A percentile compares a stretch with the other conserved stretches of the same genome.
phyloP scores from a whole-genome alignment of 1,140 invertebrate genomes.

The Phymastichus coffea region DNA sequence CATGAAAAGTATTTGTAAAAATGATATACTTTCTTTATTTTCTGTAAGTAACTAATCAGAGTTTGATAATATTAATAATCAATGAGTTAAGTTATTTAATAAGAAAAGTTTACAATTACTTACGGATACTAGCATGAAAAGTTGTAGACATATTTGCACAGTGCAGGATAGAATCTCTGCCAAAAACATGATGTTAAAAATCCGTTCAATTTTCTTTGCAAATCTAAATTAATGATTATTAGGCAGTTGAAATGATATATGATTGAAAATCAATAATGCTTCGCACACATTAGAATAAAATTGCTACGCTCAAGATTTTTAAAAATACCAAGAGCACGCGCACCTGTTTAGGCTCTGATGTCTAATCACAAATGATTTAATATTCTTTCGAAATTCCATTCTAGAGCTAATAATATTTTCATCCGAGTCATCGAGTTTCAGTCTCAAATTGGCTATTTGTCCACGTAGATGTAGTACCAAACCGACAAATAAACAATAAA shows the following conservation, averaged over 20 bases:
- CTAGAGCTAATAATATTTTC: too few species aligned
- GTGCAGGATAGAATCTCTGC: conserved; percentile 8
- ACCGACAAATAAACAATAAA: conserved; percentile 11
- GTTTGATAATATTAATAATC: neutral
- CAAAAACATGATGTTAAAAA: conserved; percentile 18
- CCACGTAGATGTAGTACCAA: conserved; percentile 11
- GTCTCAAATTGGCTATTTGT: conserved; percentile 10
- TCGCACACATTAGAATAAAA: neutral
- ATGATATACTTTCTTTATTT: neutral
- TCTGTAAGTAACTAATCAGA: neutral
- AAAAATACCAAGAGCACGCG: neutral
- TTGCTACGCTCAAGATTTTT: too few species aligned
- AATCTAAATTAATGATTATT: conserved; percentile 16
- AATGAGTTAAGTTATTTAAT: too few species aligned
- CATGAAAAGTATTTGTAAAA: conserved; percentile 17
- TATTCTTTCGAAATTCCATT: neutral
- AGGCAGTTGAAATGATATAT: neutral
- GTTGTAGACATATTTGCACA: conserved; percentile 23
- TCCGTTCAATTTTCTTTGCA: conserved; percentile 9
- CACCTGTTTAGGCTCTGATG: conserved; percentile 16
- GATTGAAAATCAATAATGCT: neutral
- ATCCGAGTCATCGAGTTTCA: too few species aligned
- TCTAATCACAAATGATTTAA: neutral
- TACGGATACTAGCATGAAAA: conserved; percentile 7
- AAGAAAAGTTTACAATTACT: neutral